Evolutionary conservation across 2,113 vertebrate species (phyloP), one percentile per base, ranked within the genome.

Genomic region (Notothenia rossii): DNA sequence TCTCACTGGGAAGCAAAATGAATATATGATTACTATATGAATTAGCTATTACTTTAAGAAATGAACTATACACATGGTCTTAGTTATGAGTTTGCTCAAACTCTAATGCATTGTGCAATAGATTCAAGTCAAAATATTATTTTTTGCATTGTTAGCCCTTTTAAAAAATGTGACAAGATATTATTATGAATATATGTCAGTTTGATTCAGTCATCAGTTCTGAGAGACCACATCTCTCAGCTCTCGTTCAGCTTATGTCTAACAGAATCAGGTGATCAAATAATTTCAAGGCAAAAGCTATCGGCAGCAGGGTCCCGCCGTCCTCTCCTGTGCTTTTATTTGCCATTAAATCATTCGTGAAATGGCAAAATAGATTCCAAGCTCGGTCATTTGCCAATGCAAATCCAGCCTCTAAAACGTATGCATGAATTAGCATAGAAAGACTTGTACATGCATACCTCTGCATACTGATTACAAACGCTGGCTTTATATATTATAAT

Each of bases 221-320:
- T 75, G 64, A 68, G 49, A 67, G 36, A 25, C 56, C 20, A n/a
- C 70, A 56, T 68, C 53, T 69, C 72, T 62, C 72, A 40, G n/a
- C 36, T 77, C 46, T 62, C 58, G 15, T 22, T 72, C 72, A 10
- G 36, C 75, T 56, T 74, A 71, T 77, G 75, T 85, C 80, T 20
- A 45, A 70, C 60, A 56, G 48, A 73, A 88, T 88, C 75, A 81
- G 65, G 74, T 79, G 83, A 85, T 90, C 74, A 87, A 91, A 86
- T 85, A 36, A 82, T 87, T 89, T 87, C 77, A 81, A 53, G 49
- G 58, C 82, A 66, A 85, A 40, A 70, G 74, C 75, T 61, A 75
- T 81, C 5, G 36, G 60, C 77, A 20, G 51, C 58, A 29, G 51
- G 10, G 33, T 77, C 74, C 53, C 66, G 18, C 71, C 61, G 68